Conservation (phyloP, 2,888 invertebrate genomes). For the Alsophila aescularia region DNA sequence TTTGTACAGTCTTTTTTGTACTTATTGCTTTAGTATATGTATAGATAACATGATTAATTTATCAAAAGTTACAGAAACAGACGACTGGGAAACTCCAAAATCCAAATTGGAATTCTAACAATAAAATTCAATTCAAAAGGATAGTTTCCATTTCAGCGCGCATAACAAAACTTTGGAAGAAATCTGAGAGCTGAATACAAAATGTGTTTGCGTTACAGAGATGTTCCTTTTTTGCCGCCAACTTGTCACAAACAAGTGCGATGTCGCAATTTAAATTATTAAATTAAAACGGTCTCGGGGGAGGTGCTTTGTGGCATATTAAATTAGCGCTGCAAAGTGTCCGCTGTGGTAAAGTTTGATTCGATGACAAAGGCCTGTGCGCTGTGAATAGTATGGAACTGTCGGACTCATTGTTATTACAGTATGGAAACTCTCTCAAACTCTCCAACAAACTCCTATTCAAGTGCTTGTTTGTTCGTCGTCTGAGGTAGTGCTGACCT, state of each 20-base stretch:
- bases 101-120: background rate
- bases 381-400: constrained; percentile 5
- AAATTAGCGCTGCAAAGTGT: constrained; percentile 39
- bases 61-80: too few species aligned
- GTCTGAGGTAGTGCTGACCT: too few species aligned
- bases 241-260: constrained; percentile 41
- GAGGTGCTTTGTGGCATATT: constrained; percentile 40
- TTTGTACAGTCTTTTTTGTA: too few species aligned
- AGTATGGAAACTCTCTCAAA: too few species aligned
- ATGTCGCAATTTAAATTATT: constrained; percentile 50
- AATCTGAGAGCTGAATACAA: constrained; percentile 28
- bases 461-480: too few species aligned
- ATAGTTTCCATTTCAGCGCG: constrained; percentile 29
- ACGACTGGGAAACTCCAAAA: too few species aligned
- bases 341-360: constrained; percentile 39
- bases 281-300: constrained; percentile 48
- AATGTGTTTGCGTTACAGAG: constrained; percentile 26
- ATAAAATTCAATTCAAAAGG: constrained; percentile 16
- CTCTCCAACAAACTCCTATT: too few species aligned
- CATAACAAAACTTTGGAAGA: constrained; percentile 19
- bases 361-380: constrained; percentile 31
- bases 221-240: constrained; percentile 30
- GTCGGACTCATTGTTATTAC: too few species aligned
- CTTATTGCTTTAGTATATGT: too few species aligned
- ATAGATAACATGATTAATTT: too few species aligned